These are phyloP conservation scores for Clarias pachynema DNA, from an alignment of 2,797 vertebrate species.

Conservation along the genomic window DNA sequence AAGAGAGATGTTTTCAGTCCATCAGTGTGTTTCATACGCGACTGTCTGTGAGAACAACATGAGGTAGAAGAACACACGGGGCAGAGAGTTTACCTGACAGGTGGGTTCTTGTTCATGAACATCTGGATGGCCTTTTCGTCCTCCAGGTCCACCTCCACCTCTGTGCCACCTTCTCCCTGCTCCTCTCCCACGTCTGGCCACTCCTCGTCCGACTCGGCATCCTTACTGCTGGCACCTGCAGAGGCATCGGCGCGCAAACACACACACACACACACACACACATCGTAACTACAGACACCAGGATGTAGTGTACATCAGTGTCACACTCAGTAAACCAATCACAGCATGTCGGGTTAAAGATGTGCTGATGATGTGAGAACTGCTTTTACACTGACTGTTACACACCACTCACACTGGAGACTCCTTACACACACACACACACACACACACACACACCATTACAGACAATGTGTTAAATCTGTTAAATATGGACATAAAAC, in stretches of 20 bases:
- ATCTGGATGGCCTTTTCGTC: constrained; percentile 92
- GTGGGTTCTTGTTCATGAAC: constrained; percentile 97
- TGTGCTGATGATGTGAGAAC: not conserved
- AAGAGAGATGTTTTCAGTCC: too few relatives aligned
- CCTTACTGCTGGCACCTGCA: constrained; percentile 70
- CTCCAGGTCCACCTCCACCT: constrained; percentile 81
- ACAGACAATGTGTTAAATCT: not conserved
- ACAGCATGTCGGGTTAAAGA: not conserved
- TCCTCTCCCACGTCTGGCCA: constrained; percentile 86
- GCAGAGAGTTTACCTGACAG: constrained; percentile 77
- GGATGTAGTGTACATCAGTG: not conserved
- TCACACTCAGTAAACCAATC: too few relatives aligned
- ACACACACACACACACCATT: not conserved
- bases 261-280: not conserved
- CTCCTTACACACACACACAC: not conserved
- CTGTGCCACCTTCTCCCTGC: constrained; percentile 67
- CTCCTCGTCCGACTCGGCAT: constrained; percentile 86
- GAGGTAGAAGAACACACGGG: not conserved
- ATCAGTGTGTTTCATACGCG: not conserved
- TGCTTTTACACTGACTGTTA: too few relatives aligned
- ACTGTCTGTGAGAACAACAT: not conserved
- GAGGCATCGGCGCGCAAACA: not conserved
- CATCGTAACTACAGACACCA: not conserved
- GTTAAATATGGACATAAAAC: not conserved
- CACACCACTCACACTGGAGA: too few relatives aligned